Conservation (phyloP, 1,140 invertebrate genomes). For the Gerris buenoi region DNA sequence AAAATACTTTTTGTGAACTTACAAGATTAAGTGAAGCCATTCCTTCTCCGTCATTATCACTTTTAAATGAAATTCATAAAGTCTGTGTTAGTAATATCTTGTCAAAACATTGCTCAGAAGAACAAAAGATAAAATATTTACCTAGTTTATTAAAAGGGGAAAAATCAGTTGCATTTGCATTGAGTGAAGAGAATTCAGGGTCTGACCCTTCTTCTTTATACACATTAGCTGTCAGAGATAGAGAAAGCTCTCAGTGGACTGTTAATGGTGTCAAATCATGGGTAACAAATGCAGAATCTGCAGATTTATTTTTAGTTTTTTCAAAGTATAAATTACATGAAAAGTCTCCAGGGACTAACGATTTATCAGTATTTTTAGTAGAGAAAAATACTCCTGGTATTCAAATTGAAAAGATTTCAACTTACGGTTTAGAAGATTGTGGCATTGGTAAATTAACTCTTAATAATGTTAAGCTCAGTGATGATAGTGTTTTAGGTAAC, state of each 20-base stretch:
- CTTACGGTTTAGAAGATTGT: conserved; percentile 4
- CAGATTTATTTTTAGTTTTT: conserved; percentile 15
- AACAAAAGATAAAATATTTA: conserved; percentile 9
- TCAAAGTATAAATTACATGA: conserved; percentile 1
- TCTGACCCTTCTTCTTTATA: not conserved
- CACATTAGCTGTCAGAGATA: conserved; percentile 2
- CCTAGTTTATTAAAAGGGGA: not conserved
- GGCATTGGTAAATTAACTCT: conserved; percentile 8
- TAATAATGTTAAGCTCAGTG: conserved; percentile 2
- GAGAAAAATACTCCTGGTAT: conserved; percentile 12
- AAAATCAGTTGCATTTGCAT: not conserved
- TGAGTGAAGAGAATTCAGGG: conserved; percentile 8
- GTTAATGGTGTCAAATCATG: conserved; percentile 13
- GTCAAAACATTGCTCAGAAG: not conserved
- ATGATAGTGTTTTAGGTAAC: conserved; percentile 2
- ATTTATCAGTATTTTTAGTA: conserved; percentile 11
- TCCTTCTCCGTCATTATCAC: not conserved
- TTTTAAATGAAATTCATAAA: not conserved
- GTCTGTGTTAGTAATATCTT: not conserved
- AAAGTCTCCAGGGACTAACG: not conserved
- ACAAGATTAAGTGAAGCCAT: not conserved
- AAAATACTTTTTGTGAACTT: not conserved
- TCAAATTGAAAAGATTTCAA: conserved; percentile 1
- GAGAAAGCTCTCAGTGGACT: not conserved
- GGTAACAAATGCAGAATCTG: conserved; percentile 14